Percentiles rank a stretch among this genome's conserved stretches.
These are phyloP conservation scores for Strix occidentalis DNA, from an alignment of 2,797 vertebrate genomes.

Conservation along the genomic window DNA sequence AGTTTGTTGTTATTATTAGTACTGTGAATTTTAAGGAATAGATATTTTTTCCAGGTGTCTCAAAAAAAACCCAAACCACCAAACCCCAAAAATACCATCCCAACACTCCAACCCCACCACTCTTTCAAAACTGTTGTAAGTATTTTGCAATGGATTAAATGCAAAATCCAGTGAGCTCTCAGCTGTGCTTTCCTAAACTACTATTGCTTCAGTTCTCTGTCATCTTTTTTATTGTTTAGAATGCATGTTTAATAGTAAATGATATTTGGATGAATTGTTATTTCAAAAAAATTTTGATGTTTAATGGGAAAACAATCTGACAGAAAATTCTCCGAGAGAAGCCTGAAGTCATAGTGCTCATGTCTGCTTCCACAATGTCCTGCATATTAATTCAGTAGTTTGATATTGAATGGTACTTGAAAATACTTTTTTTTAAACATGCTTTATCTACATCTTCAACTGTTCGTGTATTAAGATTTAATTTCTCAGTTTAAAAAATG, in stretches of 20 bases:
- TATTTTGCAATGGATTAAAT: conserved; percentile 26
- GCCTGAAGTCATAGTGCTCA: rapidly evolving
- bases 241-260: background rate
- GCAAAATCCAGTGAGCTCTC: background rate
- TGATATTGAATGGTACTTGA: background rate
- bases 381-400: background rate
- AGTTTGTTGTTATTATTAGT: conserved; percentile 57
- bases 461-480: background rate
- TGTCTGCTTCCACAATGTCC: background rate
- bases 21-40: conserved; percentile 57
- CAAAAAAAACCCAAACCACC: background rate
- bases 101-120: background rate
- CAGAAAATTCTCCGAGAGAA: background rate
- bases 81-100: background rate
- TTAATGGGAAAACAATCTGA: background rate
- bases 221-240: background rate
- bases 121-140: conserved; percentile 31
- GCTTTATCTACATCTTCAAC: background rate
- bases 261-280: background rate
- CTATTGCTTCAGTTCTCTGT: background rate
- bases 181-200: background rate
- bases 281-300: background rate
- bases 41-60: conserved; percentile 5
- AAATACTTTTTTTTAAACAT: background rate
- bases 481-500: background rate